Evolutionary conservation across 2,888 invertebrate genomes (phyloP).

Genomic region (Anthophora plumipes): DNA sequence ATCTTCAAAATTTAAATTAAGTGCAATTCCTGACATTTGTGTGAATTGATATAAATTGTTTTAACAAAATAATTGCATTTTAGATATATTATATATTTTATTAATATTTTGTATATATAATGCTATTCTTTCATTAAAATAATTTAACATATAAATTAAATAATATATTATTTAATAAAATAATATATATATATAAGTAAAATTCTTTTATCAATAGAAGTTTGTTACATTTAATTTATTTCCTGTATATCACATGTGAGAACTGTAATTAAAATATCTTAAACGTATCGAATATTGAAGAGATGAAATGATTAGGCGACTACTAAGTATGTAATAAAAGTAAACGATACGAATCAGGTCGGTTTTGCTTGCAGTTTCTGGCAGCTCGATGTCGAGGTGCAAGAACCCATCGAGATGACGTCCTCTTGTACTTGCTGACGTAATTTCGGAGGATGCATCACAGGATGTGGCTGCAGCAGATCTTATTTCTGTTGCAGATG

Average conservation of each 20-base stretch:
- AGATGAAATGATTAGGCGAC: background rate
- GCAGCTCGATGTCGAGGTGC: slow-evolving; percentile 73
- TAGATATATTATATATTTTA: too few relatives aligned
- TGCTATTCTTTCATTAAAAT: too few relatives aligned
- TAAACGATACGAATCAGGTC: slow-evolving; percentile 14
- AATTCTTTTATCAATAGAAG: background rate
- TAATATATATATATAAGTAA: too few relatives aligned
- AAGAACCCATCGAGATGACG: slow-evolving; percentile 75
- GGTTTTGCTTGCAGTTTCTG: slow-evolving; percentile 41
- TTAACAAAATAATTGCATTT: too few relatives aligned
- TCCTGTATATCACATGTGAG: too few relatives aligned
- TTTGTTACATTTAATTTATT: background rate
- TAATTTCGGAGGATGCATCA: slow-evolving; percentile 72
- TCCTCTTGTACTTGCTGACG: slow-evolving; percentile 78
- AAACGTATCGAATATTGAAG: background rate
- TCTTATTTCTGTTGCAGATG: slow-evolving; percentile 74
- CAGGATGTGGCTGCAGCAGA: slow-evolving; percentile 78
- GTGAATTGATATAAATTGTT: too few relatives aligned
- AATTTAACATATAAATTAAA: too few relatives aligned
- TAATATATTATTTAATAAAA: too few relatives aligned
- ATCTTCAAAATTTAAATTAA: background rate
- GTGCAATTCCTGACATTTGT: too few relatives aligned
- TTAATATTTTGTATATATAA: too few relatives aligned
- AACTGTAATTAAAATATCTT: background rate
- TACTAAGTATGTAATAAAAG: background rate